Evolutionary conservation across 2,113 vertebrate species (phyloP).

Genomic region (Setophaga kirtlandii): DNA sequence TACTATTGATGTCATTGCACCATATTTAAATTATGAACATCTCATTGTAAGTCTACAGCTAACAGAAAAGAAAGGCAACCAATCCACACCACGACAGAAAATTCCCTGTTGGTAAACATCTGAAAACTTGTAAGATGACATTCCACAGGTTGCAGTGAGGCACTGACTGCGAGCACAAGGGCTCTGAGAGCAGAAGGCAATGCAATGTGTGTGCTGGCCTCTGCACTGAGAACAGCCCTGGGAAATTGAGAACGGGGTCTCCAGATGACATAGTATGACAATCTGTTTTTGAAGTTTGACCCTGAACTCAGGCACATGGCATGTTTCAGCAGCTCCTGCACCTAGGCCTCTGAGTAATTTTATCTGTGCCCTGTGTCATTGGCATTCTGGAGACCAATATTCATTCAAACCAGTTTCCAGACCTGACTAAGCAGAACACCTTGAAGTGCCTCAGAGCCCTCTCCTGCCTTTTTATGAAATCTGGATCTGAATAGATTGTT

Average conservation of each 20-base stretch:
- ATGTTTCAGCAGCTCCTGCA: neutral
- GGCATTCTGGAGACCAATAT: neutral
- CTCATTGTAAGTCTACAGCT: neutral
- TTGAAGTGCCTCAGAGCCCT: neutral
- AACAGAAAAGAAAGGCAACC: neutral
- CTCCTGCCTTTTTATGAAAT: neutral
- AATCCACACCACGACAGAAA: neutral
- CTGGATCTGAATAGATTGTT: neutral
- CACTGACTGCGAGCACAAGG: neutral
- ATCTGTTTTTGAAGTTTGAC: neutral
- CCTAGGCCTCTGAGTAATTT: neutral
- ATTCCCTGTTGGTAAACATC: neutral
- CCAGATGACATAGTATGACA: neutral
- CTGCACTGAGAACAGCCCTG: neutral
- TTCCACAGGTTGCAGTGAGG: neutral
- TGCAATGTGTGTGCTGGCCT: neutral
- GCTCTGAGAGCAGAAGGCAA: neutral
- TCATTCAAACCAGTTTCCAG: neutral
- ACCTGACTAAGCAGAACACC: neutral
- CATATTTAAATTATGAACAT: slow-evolving; percentile 62
- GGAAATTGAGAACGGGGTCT: neutral
- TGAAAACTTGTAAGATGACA: neutral
- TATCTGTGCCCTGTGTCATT: neutral
- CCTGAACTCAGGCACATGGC: neutral
- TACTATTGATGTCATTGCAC: slow-evolving; percentile 64